Evolutionary conservation across 2,888 invertebrate species (phyloP), one percentile per base, ranked within the genome.

Genomic region (Dascillus cervinus): DNA sequence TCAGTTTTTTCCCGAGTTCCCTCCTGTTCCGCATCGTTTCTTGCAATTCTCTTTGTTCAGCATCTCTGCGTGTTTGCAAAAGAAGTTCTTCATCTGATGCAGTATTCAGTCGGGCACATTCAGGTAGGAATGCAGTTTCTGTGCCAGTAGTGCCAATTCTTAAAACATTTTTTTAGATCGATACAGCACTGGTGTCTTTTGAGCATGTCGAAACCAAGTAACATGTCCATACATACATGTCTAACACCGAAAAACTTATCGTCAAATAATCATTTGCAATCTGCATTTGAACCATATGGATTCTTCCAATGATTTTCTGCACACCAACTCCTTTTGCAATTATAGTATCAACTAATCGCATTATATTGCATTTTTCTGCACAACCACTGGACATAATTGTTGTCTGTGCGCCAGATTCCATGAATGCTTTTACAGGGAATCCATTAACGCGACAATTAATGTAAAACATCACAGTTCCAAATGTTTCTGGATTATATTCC

Each of bases 181-280:
- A 96, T 92, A 48, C 82, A 82, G 64, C 95, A 96, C 75, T 94
- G 95, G 72, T 97, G 96, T 51, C 96, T 71, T 66, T 89, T 92
- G 1, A 98, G 72, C 94, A 97, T 96, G 58, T 98, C 97, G 31
- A 98, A 34, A 0, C 98, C 98, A 8, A 98, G 71, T 34, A 98
- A 68, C 91, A 98, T 94, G 56, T 98, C 97, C 92, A 97, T 95
- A 1, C 91, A 88, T 62, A 97, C 96, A 51, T 96, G 87, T 94
- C 90, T 25, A 98, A 72, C 20, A 98, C 92, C 14, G 94, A 92
- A 66, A 98, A 97, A 21, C 95, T 95, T 2, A 95, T 92, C 1
- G 92, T 90, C 22, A 98, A 73, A 63, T 88, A 94, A 57, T 89
- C 90, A 45, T 80, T 82, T 51, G 87, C 94, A 43, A 98, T 96